phyloP scores from a whole-genome alignment of 2,113 vertebrate species.

The Petaurus breviceps region DNA sequence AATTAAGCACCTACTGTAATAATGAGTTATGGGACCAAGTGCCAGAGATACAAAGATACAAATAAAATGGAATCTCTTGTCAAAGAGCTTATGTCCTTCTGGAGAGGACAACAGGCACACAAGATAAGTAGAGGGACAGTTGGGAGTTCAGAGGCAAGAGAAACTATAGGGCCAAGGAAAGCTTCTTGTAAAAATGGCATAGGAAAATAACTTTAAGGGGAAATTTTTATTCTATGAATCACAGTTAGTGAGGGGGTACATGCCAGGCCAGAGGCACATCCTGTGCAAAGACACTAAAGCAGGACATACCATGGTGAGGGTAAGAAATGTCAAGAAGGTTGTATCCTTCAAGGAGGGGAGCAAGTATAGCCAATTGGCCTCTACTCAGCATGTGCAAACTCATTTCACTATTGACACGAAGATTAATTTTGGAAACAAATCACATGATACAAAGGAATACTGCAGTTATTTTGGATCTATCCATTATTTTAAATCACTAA shows the following conservation, averaged over 20 bases:
- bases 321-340: neutral
- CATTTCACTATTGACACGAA: neutral
- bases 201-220: neutral
- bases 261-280: neutral
- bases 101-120: neutral
- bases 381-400: neutral
- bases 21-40: neutral
- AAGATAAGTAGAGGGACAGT: too few species aligned
- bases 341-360: neutral
- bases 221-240: neutral
- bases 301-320: neutral
- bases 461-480: neutral
- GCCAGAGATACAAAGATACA: neutral
- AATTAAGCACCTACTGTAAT: neutral
- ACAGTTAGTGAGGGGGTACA: neutral
- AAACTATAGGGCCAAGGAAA: neutral
- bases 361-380: neutral
- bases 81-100: neutral
- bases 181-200: neutral
- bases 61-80: neutral
- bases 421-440: neutral
- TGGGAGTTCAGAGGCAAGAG: neutral
- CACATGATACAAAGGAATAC: neutral
- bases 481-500: neutral
- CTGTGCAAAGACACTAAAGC: neutral